These are phyloP conservation scores for Ammodytes marinus DNA, from an alignment of 2,113 vertebrate species.

Conservation along the genomic window DNA sequence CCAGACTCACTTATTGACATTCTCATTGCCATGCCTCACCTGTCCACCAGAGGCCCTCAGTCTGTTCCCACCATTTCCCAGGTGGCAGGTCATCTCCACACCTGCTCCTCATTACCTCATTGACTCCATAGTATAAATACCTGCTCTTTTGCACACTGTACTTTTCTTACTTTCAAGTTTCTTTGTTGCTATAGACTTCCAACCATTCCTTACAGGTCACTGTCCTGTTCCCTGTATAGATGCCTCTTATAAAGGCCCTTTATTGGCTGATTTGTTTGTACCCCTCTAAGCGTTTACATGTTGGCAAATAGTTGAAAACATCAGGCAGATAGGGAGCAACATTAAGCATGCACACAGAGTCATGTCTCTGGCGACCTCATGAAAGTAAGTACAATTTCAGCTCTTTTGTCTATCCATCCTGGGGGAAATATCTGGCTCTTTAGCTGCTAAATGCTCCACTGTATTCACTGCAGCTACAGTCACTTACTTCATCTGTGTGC, in stretches of 20 bases:
- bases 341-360: neutral
- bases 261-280: neutral
- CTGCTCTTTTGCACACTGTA: neutral
- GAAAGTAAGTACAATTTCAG: neutral
- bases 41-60: slow-evolving; percentile 22
- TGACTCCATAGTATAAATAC: slow-evolving; percentile 4
- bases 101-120: neutral
- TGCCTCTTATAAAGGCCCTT: neutral
- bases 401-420: neutral
- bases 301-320: neutral
- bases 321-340: neutral
- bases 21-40: neutral
- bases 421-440: neutral
- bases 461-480: neutral
- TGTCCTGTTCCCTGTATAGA: neutral
- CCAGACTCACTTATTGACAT: neutral
- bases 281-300: neutral
- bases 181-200: neutral
- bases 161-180: neutral
- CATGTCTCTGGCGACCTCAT: neutral
- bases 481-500: neutral
- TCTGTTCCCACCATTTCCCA: slow-evolving; percentile 1
- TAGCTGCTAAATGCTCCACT: neutral
- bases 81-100: neutral
- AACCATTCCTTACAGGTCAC: neutral